phyloP scores from a whole-genome alignment of 1,140 invertebrate genomes.

The Plectus sambesii region DNA sequence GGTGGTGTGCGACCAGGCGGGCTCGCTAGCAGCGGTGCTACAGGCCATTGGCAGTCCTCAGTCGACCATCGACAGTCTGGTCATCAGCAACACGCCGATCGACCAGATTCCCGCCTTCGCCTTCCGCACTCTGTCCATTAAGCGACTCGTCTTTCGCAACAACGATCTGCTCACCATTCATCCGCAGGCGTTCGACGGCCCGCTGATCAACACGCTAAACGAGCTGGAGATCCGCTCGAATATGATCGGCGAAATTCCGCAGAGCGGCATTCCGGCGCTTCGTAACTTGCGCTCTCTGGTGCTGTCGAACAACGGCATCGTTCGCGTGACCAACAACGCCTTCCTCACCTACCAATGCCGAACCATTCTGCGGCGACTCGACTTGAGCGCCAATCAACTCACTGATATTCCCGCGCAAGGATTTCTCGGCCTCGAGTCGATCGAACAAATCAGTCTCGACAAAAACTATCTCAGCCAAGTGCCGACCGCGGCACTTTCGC shows the following conservation, averaged over 20 bases:
- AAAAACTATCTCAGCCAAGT: slow-evolving; percentile 27
- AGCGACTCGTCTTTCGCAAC: slow-evolving; percentile 23
- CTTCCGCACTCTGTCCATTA: slow-evolving; percentile 25
- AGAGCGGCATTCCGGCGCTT: slow-evolving; percentile 19
- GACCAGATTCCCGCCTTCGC: slow-evolving; percentile 22
- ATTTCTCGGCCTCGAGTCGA: slow-evolving; percentile 28
- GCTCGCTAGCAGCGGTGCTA: slow-evolving; percentile 21
- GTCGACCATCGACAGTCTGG: slow-evolving; percentile 22
- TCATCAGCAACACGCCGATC: slow-evolving; percentile 31
- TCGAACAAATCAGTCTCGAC: slow-evolving; percentile 30
- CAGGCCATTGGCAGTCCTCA: slow-evolving; percentile 23
- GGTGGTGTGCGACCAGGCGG: slow-evolving; percentile 24
- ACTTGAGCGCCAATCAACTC: slow-evolving; percentile 32
- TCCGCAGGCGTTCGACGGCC: slow-evolving; percentile 22
- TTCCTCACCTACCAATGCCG: slow-evolving; percentile 26
- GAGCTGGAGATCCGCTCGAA: slow-evolving; percentile 27
- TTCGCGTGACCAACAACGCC: slow-evolving; percentile 18
- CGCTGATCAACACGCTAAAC: slow-evolving; percentile 16
- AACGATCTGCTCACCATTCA: slow-evolving; percentile 21
- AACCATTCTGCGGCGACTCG: slow-evolving; percentile 19
- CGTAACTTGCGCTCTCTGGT: slow-evolving; percentile 11
- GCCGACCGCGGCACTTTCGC: slow-evolving; percentile 26
- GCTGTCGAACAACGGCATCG: slow-evolving; percentile 25
- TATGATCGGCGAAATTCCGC: slow-evolving; percentile 22
- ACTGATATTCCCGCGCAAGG: slow-evolving; percentile 26